Evolutionary conservation across 2,113 vertebrate species (phyloP), one percentile per base, ranked within the genome.

Genomic region (Perognathus longimembris): DNA sequence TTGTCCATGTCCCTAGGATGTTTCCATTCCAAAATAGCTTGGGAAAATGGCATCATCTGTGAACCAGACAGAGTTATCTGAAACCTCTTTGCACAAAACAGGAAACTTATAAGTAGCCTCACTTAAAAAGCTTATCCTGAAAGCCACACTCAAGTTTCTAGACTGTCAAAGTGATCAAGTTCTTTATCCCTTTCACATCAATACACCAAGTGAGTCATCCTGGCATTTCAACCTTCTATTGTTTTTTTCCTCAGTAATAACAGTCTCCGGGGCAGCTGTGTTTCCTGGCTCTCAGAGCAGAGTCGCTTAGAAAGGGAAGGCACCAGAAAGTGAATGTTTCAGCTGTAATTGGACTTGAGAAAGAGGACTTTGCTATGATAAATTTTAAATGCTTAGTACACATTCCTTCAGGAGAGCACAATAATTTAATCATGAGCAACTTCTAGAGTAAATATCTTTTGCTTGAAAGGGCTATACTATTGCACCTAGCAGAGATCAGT

Each of bases 261-360:
- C 50, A 34, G 63, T 50, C 69, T 93, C 42, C 17, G 28, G 24
- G 81, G 22, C 6, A 64, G 14, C 38, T 69, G 30, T 11, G 15
- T 45, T 79, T 89, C 67, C 71, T 50, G 15, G 59, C 66, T 61
- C 91, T 93, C 50, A 64, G 83, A 69, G 79, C 61, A 42, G 26
- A 86, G 40, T 18, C 30, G 14, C 26, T 80, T 88, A 59, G 59
- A 75, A 92, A 89, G 42, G 18, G 28, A 83, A 75, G 32, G 57
- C n/a, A 9, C 36, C 8, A 4, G 69, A 61, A 94, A 69, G 77
- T 26, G 64, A 92, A 75, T 26, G n/a, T 78, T 59, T 42, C 28
- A 70, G 81, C n/a, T n/a, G 85, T 88, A 77, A 78, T 7, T 75
- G 17, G 69, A 42, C 67, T 45, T 85, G 78, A 90, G 69, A 71